Evolutionary conservation across 2,888 invertebrate species (phyloP), one percentile per base, ranked within the genome.

Genomic region (Polyploca ridens): DNA sequence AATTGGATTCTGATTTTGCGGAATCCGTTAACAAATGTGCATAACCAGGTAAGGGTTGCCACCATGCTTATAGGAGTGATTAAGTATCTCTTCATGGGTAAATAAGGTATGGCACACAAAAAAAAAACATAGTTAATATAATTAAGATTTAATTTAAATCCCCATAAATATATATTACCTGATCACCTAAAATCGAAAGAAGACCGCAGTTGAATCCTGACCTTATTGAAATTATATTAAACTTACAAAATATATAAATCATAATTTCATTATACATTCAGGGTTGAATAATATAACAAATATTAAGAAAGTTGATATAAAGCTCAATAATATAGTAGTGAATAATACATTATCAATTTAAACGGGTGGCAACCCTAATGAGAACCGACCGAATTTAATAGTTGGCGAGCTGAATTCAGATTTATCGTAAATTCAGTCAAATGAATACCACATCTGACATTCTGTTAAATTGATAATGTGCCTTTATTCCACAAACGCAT

Each of bases 1-100:
- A 61, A 61, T 61, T 61, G 41, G 41, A 61, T 61, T 61, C 61
- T 41, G 41, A 61, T 61, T 38, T 49, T 54, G 54, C 54, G 54
- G 54, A 54, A 54, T 54, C 54, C 54, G 54, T 54, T 54, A 54
- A 54, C 54, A 54, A 54, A 54, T 19, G 54, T 54, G 54, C 19
- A 54, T 54, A 54, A 10, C n/a, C 8, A 54, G 16, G 19, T 10
- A 4, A 54, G 54, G 54, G 54, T 14, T 54, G 19, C 54, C 19
- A 54, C 16, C 16, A 7, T 5, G 19, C 19, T 19, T 19, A 19
- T 19, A 54, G 14, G 19, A 54, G 19, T 54, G 54, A 19, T 54
- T 54, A 19, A 19, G 7, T 19, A 10, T 54, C 1, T 54, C 19
- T 54, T 19, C 5, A 19, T 19, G 49, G 49, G 14, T 3, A 49